A percentile compares a stretch with the other conserved stretches of the same genome.
Evolutionary conservation across 1,140 invertebrate genomes (phyloP).

Genomic region (Ephestia elutella): DNA sequence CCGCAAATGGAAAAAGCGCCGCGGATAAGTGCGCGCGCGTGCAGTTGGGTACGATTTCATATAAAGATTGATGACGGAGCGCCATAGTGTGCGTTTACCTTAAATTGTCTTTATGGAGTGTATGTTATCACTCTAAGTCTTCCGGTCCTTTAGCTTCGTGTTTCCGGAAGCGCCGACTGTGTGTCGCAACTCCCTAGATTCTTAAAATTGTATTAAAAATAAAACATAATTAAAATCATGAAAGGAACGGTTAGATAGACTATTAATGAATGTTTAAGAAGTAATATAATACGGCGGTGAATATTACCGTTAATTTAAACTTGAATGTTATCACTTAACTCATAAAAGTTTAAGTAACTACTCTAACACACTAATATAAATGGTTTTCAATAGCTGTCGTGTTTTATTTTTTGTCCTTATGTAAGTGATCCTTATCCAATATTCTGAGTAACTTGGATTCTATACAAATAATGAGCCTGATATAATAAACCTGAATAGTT

Average conservation of each 20-base stretch:
- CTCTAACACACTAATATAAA: conserved; percentile 62
- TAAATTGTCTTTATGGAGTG: conserved; percentile 26
- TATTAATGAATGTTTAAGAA: conserved; percentile 28
- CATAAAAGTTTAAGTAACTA: conserved; percentile 41
- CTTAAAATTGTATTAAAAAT: conserved; percentile 7
- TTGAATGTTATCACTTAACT: conserved; percentile 64
- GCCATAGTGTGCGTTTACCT: too few species aligned
- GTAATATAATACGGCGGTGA: conserved; percentile 21
- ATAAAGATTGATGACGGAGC: too few species aligned
- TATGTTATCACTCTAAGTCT: conserved; percentile 27
- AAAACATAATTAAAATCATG: conserved; percentile 17
- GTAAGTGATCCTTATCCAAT: background rate
- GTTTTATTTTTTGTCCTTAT: conserved; percentile 32
- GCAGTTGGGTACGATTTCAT: too few species aligned
- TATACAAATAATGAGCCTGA: too few species aligned
- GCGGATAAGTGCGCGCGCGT: too few species aligned
- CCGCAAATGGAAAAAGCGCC: too few species aligned
- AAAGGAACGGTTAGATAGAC: conserved; percentile 30
- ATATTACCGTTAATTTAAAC: conserved; percentile 37
- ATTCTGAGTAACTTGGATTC: background rate
- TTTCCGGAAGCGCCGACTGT: conserved; percentile 25
- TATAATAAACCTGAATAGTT: too few species aligned
- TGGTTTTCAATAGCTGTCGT: conserved; percentile 58
- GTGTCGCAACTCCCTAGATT: conserved; percentile 16
- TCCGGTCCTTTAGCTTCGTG: conserved; percentile 31